Evolutionary conservation across 2,888 invertebrate species (phyloP), one percentile per base, ranked within the genome.

Genomic region (Mythimna ferrago): DNA sequence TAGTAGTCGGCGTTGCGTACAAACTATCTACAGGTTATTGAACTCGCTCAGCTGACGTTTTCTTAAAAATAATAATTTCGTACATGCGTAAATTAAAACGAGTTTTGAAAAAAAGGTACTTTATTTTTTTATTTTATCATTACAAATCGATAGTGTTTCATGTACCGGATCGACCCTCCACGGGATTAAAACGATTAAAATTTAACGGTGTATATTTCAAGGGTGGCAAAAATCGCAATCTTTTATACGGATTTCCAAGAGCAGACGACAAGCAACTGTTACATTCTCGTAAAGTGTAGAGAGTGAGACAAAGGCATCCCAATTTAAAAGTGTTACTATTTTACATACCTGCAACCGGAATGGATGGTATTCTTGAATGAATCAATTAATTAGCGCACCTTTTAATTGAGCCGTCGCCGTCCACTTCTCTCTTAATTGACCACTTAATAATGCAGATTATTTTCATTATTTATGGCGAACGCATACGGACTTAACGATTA

Each of bases 391-490:
- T 82, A 58, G 35, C 51, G 61, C 63, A 44, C 6, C 38, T 58
- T 69, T 83, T 82, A 77, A 83, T 77, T 73, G 54, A 82, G 51
- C 11, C 53, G 32, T 66, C 72, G 72, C 51, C 57, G 54, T 71
- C 73, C 32, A 26, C 6, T 61, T 74, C 60, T 21, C 10, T 51
- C 53, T 71, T 75, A 82, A 82, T 80, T 77, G 63, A 11, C 61
- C 77, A 73, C 68, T 85, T 80, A 73, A 75, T 85, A 71, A 75
- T 80, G 77, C 61, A 77, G 65, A 75, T 75, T 75, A 66, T 66
- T 60, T 64, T 44, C 71, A 77, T 75, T 69, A 74, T 44, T 71
- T 74, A 68, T 60, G 11, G 16, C 9, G 26, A 82, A 32, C 51
- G 19, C 51, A 6, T 44, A 60, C 26, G 48, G 51, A 21, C n/a